Base-by-base conservation (phyloP, 53 echinoderm and acorn worm species). In the Holothuria scabra region DNA sequence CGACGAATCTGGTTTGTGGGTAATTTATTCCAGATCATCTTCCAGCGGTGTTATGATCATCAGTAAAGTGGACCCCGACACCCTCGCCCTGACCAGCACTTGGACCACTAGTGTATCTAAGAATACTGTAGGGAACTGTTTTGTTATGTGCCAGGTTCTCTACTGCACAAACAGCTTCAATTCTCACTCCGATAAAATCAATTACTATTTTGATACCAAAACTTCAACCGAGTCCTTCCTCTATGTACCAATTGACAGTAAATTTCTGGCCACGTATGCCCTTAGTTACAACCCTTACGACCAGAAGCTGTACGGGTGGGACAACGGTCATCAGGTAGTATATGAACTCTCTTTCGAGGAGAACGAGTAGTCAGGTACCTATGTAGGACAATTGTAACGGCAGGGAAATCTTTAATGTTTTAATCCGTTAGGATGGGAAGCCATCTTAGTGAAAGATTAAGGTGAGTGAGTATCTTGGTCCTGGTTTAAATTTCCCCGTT, bases 291-390 rank as follows among this genome's bases (percentile, higher is more conserved):
- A 91, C 76, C 89, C 93, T 11, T 74, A 49, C 23, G 89, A 91
- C 38, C 93, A 91, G 80, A 67, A 89, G 69, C 89, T 93, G 28
- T 93, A 93, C 60, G 93, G 88, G 21, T 84, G 85, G 86, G 93
- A 93, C 69, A 79, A 83, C 46, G 93, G 91, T 0, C 86, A 91
- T 56, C 90, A 90, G 22, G 93, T 93, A 0, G 80, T 93, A 19
- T 93, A 93, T 67, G 80, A 72, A 16, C 67, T 93, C 14, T 60
- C 70, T 12, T 93, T 93, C 59, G 20, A 67, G 11, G 26, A 20
- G 61, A 6, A 60, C 61, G 10, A 6, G 10, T 0, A 41, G 41
- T 41, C 8, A 41, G 10, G 41, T 41, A 41, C n/a, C n/a, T n/a
- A n/a, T n/a, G 8, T 41, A 41, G 41, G 41, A 41, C 10, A 35